Base-by-base conservation (phyloP, 37 sponge, comb jelly and placozoan genomes). In the Halisarca cf. caerulea region DNA sequence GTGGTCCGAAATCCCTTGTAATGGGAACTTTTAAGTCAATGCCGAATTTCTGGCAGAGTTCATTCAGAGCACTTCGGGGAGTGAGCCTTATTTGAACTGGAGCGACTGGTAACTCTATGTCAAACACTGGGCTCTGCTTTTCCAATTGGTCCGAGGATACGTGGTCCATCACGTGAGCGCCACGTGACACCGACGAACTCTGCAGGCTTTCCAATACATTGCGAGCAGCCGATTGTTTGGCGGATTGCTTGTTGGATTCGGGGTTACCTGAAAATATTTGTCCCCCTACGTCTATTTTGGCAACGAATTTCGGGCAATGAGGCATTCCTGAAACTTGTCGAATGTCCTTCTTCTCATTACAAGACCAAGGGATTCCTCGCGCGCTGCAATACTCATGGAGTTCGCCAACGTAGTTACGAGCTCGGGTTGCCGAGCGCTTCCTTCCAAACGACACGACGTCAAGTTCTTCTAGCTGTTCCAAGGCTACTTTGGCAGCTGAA, bases 401-500 rank as follows among this genome's bases (percentile, higher is more conserved):
- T 23, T 30, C 25, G 25, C 64, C 64, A 7, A 62, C 64, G 64
- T 62, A 62, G 30, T 62, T 62, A 11, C 11, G 51, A 6, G 6
- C 11, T 47, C 11, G 51, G 18, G 64, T n/a, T 20, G 64, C 64
- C 15, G 64, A 62, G 30, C 30, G 64, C 15, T 62, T 28, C 15
- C 30, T 28, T 30, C 30, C 64, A 7, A 62, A 28, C 5, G 64
- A 23, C 6, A 62, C 15, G 9, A 47, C 6, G 11, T 47, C 9
- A 14, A 47, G 4, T 18, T 27, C 33, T 17, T 37, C 3, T 11
- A 74, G 43, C 24, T 4, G n/a, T 11, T 40, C 38, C 44, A 74
- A 21, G 44, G 77, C 77, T 43, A 24, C 45, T 23, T 40, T 1
- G 44, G 77, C 77, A 44, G 77, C 77, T n/a, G 77, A 74, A 11